These are phyloP conservation scores for Creontiades dilutus DNA, from an alignment of 2,888 invertebrate genomes.

Conservation along the genomic window DNA sequence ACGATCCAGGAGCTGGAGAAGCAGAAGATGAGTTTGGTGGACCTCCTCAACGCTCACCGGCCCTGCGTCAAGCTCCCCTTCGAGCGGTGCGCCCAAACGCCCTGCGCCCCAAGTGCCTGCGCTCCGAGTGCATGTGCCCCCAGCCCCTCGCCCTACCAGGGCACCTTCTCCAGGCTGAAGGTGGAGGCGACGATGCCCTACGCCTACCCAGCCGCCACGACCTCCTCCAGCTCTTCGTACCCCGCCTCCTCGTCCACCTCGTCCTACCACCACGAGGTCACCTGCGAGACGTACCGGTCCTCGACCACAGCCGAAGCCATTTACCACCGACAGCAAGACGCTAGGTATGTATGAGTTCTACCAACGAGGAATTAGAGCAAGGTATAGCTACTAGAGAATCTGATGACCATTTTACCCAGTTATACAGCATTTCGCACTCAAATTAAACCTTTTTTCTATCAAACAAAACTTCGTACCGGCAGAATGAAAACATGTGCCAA, in stretches of 20 bases:
- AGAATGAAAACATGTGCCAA: too few species aligned
- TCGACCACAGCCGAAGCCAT: conserved; percentile 29
- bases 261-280: conserved; percentile 43
- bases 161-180: background rate
- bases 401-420: too few species aligned
- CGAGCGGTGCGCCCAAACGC: conserved; percentile 13
- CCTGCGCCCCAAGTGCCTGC: background rate
- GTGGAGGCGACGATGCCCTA: conserved; percentile 4
- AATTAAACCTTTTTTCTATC: too few species aligned
- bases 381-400: too few species aligned
- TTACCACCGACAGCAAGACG: conserved; percentile 66
- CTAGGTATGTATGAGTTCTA: conserved; percentile 12
- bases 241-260: background rate
- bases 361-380: too few species aligned
- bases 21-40: conserved; percentile 87
- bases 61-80: conserved; percentile 76
- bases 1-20: conserved; percentile 91
- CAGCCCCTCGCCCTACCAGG: conserved; percentile 24
- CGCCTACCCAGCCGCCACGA: conserved; percentile 26
- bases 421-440: too few species aligned
- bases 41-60: conserved; percentile 88
- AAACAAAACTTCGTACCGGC: background rate
- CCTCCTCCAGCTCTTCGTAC: background rate
- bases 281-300: conserved; percentile 33
- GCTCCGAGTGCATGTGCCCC: background rate